phyloP scores from a whole-genome alignment of 1,140 invertebrate genomes.

The Drusus annulatus region DNA sequence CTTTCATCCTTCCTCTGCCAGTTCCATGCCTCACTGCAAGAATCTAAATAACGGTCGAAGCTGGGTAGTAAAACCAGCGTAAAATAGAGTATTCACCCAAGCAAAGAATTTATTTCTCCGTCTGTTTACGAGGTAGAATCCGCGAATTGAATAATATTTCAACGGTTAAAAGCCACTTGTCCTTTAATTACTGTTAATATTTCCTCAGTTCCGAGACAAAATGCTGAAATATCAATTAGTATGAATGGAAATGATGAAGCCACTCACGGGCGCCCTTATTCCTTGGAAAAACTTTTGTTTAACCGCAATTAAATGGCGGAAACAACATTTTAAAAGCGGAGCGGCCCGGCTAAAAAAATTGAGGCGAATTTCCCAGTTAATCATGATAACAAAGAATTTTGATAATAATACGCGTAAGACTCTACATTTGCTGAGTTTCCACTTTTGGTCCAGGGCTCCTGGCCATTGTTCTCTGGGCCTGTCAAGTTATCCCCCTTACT shows the following conservation, averaged over 20 bases:
- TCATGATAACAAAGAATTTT: conserved; percentile 42
- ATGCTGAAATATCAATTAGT: conserved; percentile 38
- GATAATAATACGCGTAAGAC: conserved; percentile 26
- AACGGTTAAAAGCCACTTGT: conserved; percentile 20
- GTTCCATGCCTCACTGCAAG: too few species aligned
- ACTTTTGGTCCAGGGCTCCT: conserved; percentile 28
- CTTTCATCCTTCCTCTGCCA: too few species aligned
- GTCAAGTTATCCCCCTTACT: conserved; percentile 51
- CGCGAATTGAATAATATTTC: conserved; percentile 1
- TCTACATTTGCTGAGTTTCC: conserved; percentile 46
- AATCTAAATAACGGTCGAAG: too few species aligned
- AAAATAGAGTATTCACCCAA: too few species aligned
- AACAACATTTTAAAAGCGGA: conserved; percentile 44
- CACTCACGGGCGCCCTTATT: conserved; percentile 9
- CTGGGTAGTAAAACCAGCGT: too few species aligned
- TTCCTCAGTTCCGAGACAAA: conserved; percentile 17
- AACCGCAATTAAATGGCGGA: conserved; percentile 41
- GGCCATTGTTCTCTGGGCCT: conserved; percentile 47
- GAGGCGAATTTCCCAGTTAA: conserved; percentile 34
- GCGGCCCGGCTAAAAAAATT: conserved; percentile 28
- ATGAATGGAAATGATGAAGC: conserved; percentile 16
- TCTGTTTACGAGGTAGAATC: not conserved
- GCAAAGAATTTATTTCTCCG: not conserved
- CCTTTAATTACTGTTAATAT: conserved; percentile 17
- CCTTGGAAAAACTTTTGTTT: conserved; percentile 11